A percentile compares a stretch with the other conserved stretches of the same genome.
Evolutionary conservation across 2,113 vertebrate species (phyloP).

Genomic region (Leptodactylus fuscus): DNA sequence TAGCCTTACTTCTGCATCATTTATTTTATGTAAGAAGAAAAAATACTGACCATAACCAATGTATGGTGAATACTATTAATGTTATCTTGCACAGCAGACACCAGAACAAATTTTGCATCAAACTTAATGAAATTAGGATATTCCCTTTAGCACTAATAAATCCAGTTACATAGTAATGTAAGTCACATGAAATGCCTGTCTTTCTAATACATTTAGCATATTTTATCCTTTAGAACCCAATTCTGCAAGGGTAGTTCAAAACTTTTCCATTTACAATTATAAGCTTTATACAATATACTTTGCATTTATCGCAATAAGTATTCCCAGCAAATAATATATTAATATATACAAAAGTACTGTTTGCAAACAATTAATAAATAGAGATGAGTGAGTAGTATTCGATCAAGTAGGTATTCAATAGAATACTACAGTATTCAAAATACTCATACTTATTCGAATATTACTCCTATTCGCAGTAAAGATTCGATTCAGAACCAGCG

Average conservation of each 20-base stretch:
- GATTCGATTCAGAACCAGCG: too few species aligned
- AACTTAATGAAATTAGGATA: not conserved
- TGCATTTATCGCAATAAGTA: too few species aligned
- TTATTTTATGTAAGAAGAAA: slow-evolving; percentile 16
- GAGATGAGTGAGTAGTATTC: too few species aligned
- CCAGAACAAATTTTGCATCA: not conserved
- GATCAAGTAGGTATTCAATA: too few species aligned
- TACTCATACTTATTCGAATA: too few species aligned
- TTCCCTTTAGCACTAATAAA: not conserved
- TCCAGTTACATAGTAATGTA: not conserved
- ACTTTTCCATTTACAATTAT: too few species aligned
- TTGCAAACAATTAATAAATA: too few species aligned
- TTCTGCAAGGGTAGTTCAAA: not conserved
- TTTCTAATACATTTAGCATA: not conserved
- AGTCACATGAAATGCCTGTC: not conserved
- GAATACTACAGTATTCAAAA: too few species aligned
- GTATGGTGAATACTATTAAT: not conserved
- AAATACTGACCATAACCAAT: not conserved
- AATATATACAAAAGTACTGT: too few species aligned
- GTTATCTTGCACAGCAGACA: not conserved
- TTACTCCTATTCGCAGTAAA: too few species aligned
- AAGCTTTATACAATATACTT: too few species aligned
- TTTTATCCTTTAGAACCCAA: not conserved
- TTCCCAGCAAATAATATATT: too few species aligned
- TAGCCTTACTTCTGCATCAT: not conserved